A percentile compares a stretch with the other conserved stretches of the same genome.
These are phyloP conservation scores for Latrodectus hesperus DNA, from an alignment of 2,888 invertebrate species.

Conservation along the genomic window DNA sequence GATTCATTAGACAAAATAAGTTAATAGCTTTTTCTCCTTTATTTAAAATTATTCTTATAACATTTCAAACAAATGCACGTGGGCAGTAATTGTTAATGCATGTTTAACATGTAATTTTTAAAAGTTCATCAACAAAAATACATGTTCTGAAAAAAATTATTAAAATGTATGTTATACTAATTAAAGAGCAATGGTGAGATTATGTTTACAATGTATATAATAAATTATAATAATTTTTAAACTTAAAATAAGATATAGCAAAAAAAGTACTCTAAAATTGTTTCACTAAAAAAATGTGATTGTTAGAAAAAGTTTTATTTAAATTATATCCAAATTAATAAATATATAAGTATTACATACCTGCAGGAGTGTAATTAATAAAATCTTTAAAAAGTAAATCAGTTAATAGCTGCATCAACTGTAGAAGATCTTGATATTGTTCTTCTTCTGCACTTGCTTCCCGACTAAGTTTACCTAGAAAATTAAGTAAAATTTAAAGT, in stretches of 20 bases:
- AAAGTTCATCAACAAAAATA: no score
- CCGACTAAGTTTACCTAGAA: constrained; percentile 65
- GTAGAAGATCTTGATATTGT: constrained; percentile 83
- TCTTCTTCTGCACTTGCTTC: constrained; percentile 82
- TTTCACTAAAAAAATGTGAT: background rate
- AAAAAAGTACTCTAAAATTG: background rate
- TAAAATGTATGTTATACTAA: no score
- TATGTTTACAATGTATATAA: background rate
- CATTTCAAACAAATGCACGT: no score
- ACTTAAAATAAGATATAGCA: no score
- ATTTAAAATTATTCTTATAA: no score
- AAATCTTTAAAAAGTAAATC: constrained; percentile 80
- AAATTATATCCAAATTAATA: constrained; percentile 4
- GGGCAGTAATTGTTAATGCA: no score
- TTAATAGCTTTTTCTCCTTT: no score
- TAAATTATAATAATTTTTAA: background rate
- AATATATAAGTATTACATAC: background rate
- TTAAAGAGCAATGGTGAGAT: no score
- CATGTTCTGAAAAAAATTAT: no score
- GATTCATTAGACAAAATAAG: no score
- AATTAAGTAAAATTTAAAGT: background rate
- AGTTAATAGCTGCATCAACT: constrained; percentile 85
- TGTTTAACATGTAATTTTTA: no score
- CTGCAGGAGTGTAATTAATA: constrained; percentile 73
- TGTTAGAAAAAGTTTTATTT: background rate